Evolutionary conservation across 2,888 invertebrate genomes (phyloP).

Genomic region (Trissolcus brochymenae): DNA sequence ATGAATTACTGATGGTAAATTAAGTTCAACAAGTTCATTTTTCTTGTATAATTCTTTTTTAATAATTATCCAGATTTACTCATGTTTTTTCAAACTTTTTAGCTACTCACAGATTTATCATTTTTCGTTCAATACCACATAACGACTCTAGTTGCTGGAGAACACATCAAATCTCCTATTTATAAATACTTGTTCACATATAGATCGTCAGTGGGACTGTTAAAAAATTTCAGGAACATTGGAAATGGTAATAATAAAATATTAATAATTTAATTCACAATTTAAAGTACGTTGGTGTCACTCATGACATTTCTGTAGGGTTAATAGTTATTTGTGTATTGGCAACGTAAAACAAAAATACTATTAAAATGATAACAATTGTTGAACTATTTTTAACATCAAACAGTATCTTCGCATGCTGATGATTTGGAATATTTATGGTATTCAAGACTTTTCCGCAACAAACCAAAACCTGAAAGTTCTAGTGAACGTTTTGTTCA

Average conservation of each 20-base stretch:
- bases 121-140: slow-evolving; percentile 57
- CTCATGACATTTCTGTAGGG: too few relatives aligned
- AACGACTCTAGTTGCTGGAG: slow-evolving; percentile 62
- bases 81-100: slow-evolving; percentile 52
- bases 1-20: slow-evolving; percentile 56
- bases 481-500: slow-evolving; percentile 71
- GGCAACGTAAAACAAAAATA: too few relatives aligned
- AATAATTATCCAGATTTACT: too few relatives aligned
- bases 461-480: slow-evolving; percentile 70
- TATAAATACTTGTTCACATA: slow-evolving; percentile 68
- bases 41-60: too few relatives aligned
- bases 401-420: slow-evolving; percentile 76
- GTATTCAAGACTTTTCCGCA: slow-evolving; percentile 69
- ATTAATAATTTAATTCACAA: too few relatives aligned
- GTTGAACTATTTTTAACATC: not conserved
- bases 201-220: slow-evolving; percentile 63
- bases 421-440: slow-evolving; percentile 78
- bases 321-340: too few relatives aligned
- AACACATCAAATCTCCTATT: slow-evolving; percentile 65
- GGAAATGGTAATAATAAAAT: slow-evolving; percentile 66
- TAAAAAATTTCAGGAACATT: slow-evolving; percentile 63
- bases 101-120: slow-evolving; percentile 19
- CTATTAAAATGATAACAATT: not conserved
- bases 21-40: too few relatives aligned
- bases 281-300: too few relatives aligned